Evolutionary conservation across 2,888 invertebrate genomes (phyloP).

Genomic region (Adineta ricciae): DNA sequence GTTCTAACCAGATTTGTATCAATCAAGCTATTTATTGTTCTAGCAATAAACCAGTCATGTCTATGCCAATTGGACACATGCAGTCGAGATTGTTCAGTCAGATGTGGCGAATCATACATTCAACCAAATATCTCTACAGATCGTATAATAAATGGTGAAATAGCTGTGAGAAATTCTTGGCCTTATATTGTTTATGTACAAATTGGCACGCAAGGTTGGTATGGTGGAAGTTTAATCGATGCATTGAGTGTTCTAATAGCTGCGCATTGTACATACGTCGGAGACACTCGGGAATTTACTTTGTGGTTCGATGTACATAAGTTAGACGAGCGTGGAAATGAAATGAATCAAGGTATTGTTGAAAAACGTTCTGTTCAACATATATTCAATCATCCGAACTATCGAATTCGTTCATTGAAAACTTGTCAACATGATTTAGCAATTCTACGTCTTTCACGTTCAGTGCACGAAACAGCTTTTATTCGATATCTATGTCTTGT

Average conservation of each 20-base stretch:
- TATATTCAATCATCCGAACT: too few species aligned
- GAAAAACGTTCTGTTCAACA: not conserved
- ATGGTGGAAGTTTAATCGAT: not conserved
- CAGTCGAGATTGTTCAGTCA: not conserved
- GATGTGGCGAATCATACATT: not conserved
- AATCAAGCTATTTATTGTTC: not conserved
- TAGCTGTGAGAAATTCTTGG: not conserved
- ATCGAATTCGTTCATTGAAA: too few species aligned
- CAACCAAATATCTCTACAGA: not conserved
- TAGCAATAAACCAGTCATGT: not conserved
- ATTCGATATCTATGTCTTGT: slow-evolving; percentile 16
- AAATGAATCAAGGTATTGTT: not conserved
- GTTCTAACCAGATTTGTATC: not conserved
- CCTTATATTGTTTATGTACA: not conserved
- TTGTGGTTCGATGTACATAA: not conserved
- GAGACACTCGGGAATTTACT: not conserved
- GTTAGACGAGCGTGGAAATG: not conserved
- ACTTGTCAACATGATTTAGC: slow-evolving; percentile 29
- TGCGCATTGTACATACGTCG: not conserved
- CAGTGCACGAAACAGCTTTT: not conserved
- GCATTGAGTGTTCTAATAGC: not conserved
- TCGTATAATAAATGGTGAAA: not conserved
- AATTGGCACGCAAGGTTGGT: not conserved
- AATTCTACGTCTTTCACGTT: slow-evolving; percentile 8
- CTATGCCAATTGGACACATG: not conserved